Base-by-base conservation (phyloP, 2,113 vertebrate species). In the Narcine bancroftii region DNA sequence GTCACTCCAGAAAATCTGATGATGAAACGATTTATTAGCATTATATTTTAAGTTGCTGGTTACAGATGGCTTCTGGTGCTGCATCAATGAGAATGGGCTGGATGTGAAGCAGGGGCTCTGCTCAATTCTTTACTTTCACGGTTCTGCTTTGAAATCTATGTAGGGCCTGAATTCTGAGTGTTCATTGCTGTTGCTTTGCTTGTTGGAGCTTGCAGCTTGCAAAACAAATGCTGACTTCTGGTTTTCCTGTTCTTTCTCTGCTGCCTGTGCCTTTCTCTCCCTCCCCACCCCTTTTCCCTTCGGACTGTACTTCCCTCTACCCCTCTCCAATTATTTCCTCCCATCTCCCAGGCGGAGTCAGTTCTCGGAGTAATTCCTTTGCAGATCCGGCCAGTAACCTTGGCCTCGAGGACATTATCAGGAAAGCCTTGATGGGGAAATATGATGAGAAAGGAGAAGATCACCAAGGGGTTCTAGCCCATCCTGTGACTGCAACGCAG, bases 391-490 rank as follows among this genome's bases (percentile, higher is more conserved):
- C 98, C 94, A 99, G 97, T 95, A 99, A 99, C 93, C 96, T 99
- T 53, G 99, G 98, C 92, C 95, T 99, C 93, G 98, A 99, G 95
- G 98, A 99, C 95, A 99, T 99, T 92, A 99, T 99, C 93, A 97
- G 99, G 94, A 99, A 99, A 94, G 99, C 99, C 71, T 94, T 99
- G 94, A 99, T 99, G 98, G 98, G 99, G 29, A 99, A 96, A 94
- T 97, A 99, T 92, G 98, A 99, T 93, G 98, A 99, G 92, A 97
- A 98, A 94, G 96, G 95, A 1, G 98, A 99, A 36, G 98, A 99
- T 33, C 97, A 98, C 3, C 96, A 97, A 92, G 96, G 97, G 10
- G 96, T 97, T 60, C 94, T 97, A 95, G 42, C 97, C 50, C 96
- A 96, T 0, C 92, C 96, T 1, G 93, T 96, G 6, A 96, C 95